phyloP scores from a whole-genome alignment of 2,888 invertebrate genomes.

The Athalia circularis region DNA sequence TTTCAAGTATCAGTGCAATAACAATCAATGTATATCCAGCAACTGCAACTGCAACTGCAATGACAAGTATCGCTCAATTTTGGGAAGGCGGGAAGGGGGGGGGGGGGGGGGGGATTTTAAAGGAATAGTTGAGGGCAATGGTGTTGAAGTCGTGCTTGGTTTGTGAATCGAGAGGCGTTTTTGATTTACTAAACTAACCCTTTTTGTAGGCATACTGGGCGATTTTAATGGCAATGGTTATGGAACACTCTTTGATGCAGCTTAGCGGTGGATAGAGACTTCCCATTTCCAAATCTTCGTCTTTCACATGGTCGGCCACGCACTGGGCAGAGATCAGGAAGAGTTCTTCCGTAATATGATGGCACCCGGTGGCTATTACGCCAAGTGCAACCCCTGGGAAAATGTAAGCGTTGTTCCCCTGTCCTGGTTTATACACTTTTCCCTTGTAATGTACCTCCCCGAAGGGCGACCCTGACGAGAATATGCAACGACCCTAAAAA shows the following conservation, averaged over 20 bases:
- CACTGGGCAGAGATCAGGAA: conserved; percentile 97
- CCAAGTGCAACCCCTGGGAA: conserved; percentile 98
- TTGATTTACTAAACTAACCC: conserved; percentile 76
- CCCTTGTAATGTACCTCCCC: conserved; percentile 87
- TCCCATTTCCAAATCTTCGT: conserved; percentile 88
- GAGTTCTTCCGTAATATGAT: conserved; percentile 94
- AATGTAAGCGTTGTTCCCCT: conserved; percentile 98
- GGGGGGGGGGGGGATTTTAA: too few species aligned
- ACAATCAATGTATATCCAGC: neutral
- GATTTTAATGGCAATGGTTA: conserved; percentile 91
- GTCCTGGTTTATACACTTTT: conserved; percentile 91
- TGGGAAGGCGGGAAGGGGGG: too few species aligned
- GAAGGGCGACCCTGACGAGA: conserved; percentile 98
- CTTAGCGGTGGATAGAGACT: conserved; percentile 94
- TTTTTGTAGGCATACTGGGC: conserved; percentile 92
- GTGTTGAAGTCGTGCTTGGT: too few species aligned
- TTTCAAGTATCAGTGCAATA: conserved; percentile 1
- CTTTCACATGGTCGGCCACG: conserved; percentile 89
- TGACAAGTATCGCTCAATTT: neutral
- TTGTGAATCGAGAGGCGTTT: too few species aligned
- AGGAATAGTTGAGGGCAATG: too few species aligned
- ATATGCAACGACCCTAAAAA: conserved; percentile 91
- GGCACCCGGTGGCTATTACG: conserved; percentile 92
- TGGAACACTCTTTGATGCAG: conserved; percentile 90
- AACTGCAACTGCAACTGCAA: neutral